Percentiles rank a stretch among this genome's conserved stretches.
phyloP scores from a whole-genome alignment of 2,888 invertebrate genomes.

The Copidosoma aretas region DNA sequence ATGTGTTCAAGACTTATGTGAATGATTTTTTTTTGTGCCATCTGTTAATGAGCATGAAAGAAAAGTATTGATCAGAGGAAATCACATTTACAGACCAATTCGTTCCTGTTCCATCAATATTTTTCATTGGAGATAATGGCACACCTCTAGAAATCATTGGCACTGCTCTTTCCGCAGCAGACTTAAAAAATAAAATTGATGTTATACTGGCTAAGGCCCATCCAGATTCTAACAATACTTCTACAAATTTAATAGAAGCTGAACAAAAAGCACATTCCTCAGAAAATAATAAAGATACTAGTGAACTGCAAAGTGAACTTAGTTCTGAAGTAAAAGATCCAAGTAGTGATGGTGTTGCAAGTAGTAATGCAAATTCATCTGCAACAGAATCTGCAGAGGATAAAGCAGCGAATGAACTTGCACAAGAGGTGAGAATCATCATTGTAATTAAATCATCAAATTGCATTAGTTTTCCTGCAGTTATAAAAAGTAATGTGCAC shows the following conservation, averaged over 20 bases:
- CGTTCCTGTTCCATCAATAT: conserved; percentile 81
- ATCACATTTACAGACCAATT: conserved; percentile 69
- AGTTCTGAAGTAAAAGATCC: not conserved
- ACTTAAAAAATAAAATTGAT: conserved; percentile 72
- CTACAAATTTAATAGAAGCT: conserved; percentile 49
- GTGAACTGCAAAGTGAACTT: not conserved
- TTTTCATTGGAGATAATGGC: conserved; percentile 85
- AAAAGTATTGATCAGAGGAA: no score
- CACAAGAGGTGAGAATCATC: conserved; percentile 32
- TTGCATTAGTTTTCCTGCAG: not conserved
- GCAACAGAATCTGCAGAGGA: conserved; percentile 16
- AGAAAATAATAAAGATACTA: conserved; percentile 9
- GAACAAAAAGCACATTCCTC: conserved; percentile 46
- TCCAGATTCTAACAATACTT: conserved; percentile 49
- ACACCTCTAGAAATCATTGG: conserved; percentile 80
- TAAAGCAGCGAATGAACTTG: conserved; percentile 12
- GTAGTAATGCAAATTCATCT: not conserved
- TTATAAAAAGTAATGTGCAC: not conserved
- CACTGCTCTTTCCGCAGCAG: conserved; percentile 68
- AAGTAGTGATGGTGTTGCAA: conserved; percentile 3
- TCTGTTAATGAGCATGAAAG: no score
- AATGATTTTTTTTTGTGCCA: not conserved
- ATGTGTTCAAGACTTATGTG: not conserved
- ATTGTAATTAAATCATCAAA: not conserved
- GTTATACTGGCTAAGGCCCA: conserved; percentile 68